Base-by-base conservation (phyloP, 2,888 invertebrate genomes). In the Conus canariensis region DNA sequence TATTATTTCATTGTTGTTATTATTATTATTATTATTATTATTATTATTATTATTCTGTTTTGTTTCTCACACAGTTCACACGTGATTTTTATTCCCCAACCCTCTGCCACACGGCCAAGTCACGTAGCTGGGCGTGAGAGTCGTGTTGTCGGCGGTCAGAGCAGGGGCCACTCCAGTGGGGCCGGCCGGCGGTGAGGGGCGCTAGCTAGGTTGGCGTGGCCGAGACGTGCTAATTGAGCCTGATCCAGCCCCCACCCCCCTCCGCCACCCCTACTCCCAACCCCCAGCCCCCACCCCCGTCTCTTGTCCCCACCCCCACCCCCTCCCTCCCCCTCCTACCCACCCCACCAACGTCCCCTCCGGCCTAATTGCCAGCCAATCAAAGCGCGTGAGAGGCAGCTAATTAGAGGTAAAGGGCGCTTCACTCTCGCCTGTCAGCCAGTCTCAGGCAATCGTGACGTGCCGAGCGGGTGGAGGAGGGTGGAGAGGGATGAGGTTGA, bases 341-440 rank as follows among this genome's bases (percentile, higher is more conserved):
- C 82, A 56, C 30, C n/a, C 80, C 30, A 10, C 64, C 64, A 45
- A 16, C 58, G 67, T 86, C 67, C 67, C 86, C 64, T 60, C 86
- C 14, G 67, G 86, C 45, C 86, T 86, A 67, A 86, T 67, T 60
- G 64, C 60, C 25, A 30, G 67, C 86, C 86, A 86, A 67, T 45
- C 67, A 45, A 25, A 8, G 86, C 30, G 86, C 86, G 30, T 86
- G 86, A 86, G 86, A 86, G 86, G 60, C 30, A 22, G 86, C 86
- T 67, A 86, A 86, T 86, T 67, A 86, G 67, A 67, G 86, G 67
- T 60, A 86, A 67, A 25, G 67, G 60, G 86, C 86, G 67, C 67
- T 85, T 85, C 60, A 30, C 45, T 86, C 86, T 19, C 45, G 25
- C 86, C 60, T 86, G 64, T 85, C 67, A 80, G 6, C 19, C 67